phyloP scores from a whole-genome alignment of 2,113 vertebrate species.

The Chinchilla lanigera region DNA sequence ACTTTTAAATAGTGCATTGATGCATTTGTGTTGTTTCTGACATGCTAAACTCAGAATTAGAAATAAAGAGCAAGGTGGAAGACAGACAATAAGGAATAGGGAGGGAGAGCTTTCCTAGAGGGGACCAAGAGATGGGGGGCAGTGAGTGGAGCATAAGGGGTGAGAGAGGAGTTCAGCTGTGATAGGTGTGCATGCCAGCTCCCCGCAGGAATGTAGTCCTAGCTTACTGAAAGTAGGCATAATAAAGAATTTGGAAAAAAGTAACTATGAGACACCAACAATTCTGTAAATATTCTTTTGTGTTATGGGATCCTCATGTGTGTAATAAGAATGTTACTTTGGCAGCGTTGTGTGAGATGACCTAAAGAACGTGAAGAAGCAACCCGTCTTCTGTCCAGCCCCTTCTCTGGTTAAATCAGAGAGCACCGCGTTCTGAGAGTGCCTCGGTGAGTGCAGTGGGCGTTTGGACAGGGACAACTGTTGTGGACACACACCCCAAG shows the following conservation, averaged over 20 bases:
- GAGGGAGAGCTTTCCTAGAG: background rate
- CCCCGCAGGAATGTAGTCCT: background rate
- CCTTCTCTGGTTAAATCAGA: background rate
- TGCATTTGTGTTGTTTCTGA: background rate
- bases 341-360: background rate
- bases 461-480: background rate
- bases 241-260: background rate
- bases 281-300: slow-evolving; percentile 6
- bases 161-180: background rate
- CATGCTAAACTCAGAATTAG: background rate
- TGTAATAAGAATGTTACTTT: background rate
- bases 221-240: background rate
- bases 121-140: background rate
- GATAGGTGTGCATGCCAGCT: background rate
- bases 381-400: background rate
- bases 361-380: background rate
- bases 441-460: background rate
- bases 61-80: background rate
- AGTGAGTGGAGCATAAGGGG: background rate
- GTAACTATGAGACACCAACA: background rate
- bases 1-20: background rate
- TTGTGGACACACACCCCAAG: background rate
- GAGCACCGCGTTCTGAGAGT: background rate
- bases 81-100: background rate
- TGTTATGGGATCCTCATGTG: background rate